A percentile compares a stretch with the other conserved stretches of the same genome.
phyloP scores from a whole-genome alignment of 2,797 vertebrate genomes.

The Trachops cirrhosus region DNA sequence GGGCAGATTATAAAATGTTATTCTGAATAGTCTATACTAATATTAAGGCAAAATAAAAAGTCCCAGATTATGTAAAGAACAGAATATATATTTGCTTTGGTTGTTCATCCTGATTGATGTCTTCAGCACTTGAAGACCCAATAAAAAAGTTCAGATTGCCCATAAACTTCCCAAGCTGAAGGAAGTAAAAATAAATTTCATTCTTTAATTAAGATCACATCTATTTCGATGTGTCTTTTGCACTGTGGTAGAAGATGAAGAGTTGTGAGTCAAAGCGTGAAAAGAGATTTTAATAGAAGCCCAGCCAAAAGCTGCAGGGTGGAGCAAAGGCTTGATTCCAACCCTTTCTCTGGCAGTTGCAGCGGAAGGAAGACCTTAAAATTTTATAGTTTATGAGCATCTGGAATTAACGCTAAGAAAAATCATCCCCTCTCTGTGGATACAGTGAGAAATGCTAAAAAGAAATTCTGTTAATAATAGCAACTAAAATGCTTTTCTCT shows the following conservation, averaged over 20 bases:
- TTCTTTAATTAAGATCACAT: slow-evolving; percentile 59
- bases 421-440: background rate
- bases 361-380: background rate
- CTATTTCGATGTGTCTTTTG: background rate
- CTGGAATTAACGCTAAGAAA: slow-evolving; percentile 28
- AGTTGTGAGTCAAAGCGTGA: slow-evolving; percentile 52
- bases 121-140: background rate
- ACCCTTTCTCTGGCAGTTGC: background rate
- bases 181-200: slow-evolving; percentile 31
- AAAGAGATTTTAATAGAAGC: slow-evolving; percentile 57
- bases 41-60: background rate
- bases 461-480: background rate
- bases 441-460: background rate
- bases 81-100: background rate
- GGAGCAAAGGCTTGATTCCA: background rate
- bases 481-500: background rate
- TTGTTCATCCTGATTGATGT: background rate
- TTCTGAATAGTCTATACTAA: background rate
- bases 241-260: slow-evolving; percentile 39
- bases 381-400: background rate
- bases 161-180: slow-evolving; percentile 20
- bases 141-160: slow-evolving; percentile 5
- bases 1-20: background rate
- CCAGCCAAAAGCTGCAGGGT: background rate
- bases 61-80: background rate